Evolutionary conservation across 2,888 invertebrate genomes (phyloP).

Genomic region (Carpatolechia fugitivella): DNA sequence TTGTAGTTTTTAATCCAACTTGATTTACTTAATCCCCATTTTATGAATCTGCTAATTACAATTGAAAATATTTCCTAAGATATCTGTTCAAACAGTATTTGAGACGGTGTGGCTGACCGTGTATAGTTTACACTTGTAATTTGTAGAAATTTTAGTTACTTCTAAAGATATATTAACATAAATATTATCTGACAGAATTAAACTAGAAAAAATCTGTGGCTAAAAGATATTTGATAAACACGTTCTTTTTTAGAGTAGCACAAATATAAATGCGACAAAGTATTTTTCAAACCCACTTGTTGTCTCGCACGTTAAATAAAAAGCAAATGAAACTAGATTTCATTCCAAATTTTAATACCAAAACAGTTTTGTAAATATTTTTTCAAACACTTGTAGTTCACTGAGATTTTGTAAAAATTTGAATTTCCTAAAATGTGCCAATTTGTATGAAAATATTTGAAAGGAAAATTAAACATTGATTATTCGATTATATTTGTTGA

Average conservation of each 20-base stretch:
- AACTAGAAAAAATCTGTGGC: background rate
- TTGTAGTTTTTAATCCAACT: too few relatives aligned
- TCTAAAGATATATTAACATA: too few relatives aligned
- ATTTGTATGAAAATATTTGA: constrained; percentile 22
- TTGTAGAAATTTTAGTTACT: too few relatives aligned
- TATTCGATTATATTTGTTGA: constrained; percentile 37
- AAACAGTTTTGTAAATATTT: constrained; percentile 24
- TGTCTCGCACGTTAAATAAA: constrained; percentile 27
- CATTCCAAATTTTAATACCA: background rate
- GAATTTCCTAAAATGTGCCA: constrained; percentile 37
- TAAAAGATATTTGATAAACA: background rate
- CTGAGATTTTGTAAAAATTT: constrained; percentile 13
- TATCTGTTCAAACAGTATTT: too few relatives aligned
- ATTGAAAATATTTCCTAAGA: too few relatives aligned
- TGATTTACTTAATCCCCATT: too few relatives aligned
- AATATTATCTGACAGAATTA: too few relatives aligned
- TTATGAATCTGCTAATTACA: too few relatives aligned
- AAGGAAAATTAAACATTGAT: constrained; percentile 19
- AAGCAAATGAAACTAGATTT: background rate
- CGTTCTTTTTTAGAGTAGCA: constrained; percentile 16
- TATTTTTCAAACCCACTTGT: constrained; percentile 31
- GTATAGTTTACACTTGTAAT: too few relatives aligned
- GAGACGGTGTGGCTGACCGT: too few relatives aligned
- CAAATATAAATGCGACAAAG: constrained; percentile 16
- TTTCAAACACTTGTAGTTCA: constrained; percentile 25